A percentile compares a stretch with the other conserved stretches of the same genome.
Evolutionary conservation across 2,113 vertebrate species (phyloP).

Genomic region (Cynoglossus semilaevis): DNA sequence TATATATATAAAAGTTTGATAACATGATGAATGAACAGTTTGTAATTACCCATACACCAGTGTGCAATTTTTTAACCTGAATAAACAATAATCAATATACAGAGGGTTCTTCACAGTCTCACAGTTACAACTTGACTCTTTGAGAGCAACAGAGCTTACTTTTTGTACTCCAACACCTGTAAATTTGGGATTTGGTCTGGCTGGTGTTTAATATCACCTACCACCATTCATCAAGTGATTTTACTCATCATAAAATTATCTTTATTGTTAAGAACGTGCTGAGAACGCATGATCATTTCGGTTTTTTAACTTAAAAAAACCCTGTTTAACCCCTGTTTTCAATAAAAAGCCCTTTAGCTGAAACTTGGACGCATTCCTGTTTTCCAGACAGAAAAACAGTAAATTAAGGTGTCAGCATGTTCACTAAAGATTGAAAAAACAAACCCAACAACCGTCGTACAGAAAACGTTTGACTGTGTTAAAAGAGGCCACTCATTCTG

Average conservation of each 20-base stretch:
- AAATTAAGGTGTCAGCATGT: slow-evolving; percentile 36
- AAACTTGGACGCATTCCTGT: background rate
- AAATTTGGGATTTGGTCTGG: background rate
- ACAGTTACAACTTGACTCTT: too few species aligned
- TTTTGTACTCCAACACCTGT: background rate
- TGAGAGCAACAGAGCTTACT: background rate
- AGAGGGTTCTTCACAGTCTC: too few species aligned
- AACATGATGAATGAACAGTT: too few species aligned
- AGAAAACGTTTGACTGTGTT: slow-evolving; percentile 64
- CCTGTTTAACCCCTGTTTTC: too few species aligned
- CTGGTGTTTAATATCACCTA: too few species aligned
- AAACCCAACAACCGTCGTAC: slow-evolving; percentile 36
- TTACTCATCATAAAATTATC: background rate
- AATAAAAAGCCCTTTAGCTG: background rate
- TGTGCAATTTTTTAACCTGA: too few species aligned
- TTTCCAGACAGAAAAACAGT: slow-evolving; percentile 2
- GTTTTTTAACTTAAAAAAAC: background rate
- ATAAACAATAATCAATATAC: too few species aligned
- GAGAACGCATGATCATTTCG: background rate
- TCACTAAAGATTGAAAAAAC: slow-evolving; percentile 31
- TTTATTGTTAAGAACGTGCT: background rate
- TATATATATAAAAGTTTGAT: too few species aligned
- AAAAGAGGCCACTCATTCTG: slow-evolving; percentile 65
- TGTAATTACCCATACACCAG: too few species aligned
- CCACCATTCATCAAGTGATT: background rate